Percentiles rank a stretch among this genome's conserved stretches.
Evolutionary conservation across 2,888 invertebrate genomes (phyloP).

Genomic region (Philhelius pedissequus): DNA sequence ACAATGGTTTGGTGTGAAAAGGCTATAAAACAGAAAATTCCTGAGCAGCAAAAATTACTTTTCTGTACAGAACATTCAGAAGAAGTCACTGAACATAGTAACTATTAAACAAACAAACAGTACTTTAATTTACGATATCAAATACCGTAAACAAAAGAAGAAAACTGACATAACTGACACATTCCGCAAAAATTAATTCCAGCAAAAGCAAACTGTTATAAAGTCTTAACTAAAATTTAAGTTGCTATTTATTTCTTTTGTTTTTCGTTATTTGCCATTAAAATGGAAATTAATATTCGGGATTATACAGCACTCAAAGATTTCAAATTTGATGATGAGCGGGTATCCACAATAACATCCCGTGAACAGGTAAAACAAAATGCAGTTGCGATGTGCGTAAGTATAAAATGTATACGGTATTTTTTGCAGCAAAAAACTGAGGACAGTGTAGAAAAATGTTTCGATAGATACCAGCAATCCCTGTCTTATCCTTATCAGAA

Average conservation of each 20-base stretch:
- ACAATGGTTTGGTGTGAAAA: no score
- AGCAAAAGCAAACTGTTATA: conserved; percentile 31
- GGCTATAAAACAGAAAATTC: no score
- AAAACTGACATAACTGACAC: not conserved
- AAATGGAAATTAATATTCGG: conserved; percentile 71
- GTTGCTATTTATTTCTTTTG: conserved; percentile 53
- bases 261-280: conserved; percentile 39
- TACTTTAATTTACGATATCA: not conserved
- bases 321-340: conserved; percentile 82
- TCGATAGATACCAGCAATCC: conserved; percentile 79
- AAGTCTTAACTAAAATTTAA: conserved; percentile 21
- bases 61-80: no score
- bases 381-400: not conserved
- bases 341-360: conserved; percentile 81
- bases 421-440: conserved; percentile 81
- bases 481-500: conserved; percentile 78
- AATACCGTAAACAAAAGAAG: not conserved
- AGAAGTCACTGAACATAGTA: no score
- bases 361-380: conserved; percentile 81
- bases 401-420: not conserved
- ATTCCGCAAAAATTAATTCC: not conserved
- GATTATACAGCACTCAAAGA: conserved; percentile 73
- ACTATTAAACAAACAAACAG: conserved; percentile 50
- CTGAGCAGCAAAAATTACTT: no score
- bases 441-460: conserved; percentile 80